These are phyloP conservation scores for Benthosema pterotum DNA, from an alignment of 2,797 vertebrate species.

Conservation along the genomic window DNA sequence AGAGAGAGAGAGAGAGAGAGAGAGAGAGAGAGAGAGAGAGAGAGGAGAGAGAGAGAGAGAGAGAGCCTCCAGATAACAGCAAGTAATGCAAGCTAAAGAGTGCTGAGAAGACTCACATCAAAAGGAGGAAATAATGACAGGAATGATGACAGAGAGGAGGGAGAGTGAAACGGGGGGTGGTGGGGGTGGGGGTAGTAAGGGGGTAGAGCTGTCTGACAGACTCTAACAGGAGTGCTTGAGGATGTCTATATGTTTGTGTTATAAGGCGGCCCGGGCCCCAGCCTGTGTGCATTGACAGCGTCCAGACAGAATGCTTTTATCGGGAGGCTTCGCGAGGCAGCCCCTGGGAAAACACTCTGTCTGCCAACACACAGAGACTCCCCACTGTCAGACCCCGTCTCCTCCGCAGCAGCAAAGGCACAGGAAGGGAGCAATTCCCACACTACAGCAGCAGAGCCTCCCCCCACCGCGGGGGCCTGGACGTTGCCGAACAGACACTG, in stretches of 20 bases:
- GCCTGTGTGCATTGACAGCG: slow-evolving; percentile 70
- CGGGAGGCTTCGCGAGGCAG: slow-evolving; percentile 67
- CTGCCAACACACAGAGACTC: slow-evolving; percentile 73
- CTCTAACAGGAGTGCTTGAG: slow-evolving; percentile 70
- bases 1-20: slow-evolving; percentile 55
- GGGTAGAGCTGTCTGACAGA: slow-evolving; percentile 62
- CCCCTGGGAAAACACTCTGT: slow-evolving; percentile 75
- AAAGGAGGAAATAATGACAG: slow-evolving; percentile 83
- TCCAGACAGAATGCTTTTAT: slow-evolving; percentile 79
- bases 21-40: slow-evolving; percentile 53
- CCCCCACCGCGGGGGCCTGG: slow-evolving; percentile 56
- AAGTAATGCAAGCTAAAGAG: slow-evolving; percentile 76
- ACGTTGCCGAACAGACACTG: slow-evolving; percentile 63
- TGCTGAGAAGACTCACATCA: slow-evolving; percentile 80
- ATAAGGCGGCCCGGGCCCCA: slow-evolving; percentile 70
- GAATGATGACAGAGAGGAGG: slow-evolving; percentile 79
- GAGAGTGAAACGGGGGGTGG: slow-evolving; percentile 46
- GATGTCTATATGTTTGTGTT: slow-evolving; percentile 82
- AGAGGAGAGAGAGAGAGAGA: slow-evolving; percentile 59
- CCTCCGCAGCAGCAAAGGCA: slow-evolving; percentile 59
- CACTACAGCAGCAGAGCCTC: slow-evolving; percentile 61
- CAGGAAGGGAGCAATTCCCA: slow-evolving; percentile 81
- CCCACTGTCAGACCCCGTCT: slow-evolving; percentile 74
- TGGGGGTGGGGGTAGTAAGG: slow-evolving; percentile 33
- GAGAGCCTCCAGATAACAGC: slow-evolving; percentile 70